phyloP scores from a whole-genome alignment of 2,888 invertebrate genomes.

The Drosophila paracracens region DNA sequence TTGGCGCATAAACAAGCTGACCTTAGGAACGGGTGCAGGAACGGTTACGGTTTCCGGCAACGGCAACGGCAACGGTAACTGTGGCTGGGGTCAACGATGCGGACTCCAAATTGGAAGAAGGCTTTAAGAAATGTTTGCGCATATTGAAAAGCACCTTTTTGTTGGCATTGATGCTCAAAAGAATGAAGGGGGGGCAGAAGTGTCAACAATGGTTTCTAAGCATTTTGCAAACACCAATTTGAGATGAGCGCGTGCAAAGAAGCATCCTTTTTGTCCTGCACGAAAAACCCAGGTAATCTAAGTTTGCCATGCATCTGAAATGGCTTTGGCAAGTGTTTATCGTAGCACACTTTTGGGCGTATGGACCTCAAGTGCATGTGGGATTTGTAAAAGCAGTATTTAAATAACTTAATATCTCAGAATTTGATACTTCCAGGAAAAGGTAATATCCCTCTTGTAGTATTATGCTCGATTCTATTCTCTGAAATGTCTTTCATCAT shows the following conservation, averaged over 20 bases:
- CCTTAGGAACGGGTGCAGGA: conserved; percentile 49
- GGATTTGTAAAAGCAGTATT: background rate
- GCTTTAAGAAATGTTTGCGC: conserved; percentile 65
- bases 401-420: background rate
- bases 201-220: conserved; percentile 16
- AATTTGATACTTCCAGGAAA: background rate
- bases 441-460: background rate
- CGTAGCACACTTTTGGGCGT: conserved; percentile 16
- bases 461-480: background rate
- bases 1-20: conserved; percentile 77
- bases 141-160: conserved; percentile 36
- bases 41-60: conserved; percentile 17
- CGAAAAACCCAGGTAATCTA: background rate
- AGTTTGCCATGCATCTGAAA: background rate
- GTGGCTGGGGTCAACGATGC: conserved; percentile 15
- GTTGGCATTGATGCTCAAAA: conserved; percentile 31
- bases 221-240: conserved; percentile 11
- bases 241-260: conserved; percentile 19
- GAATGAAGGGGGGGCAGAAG: background rate
- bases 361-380: background rate
- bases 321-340: background rate
- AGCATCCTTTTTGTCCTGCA: background rate
- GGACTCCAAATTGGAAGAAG: conserved; percentile 10
- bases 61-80: conserved; percentile 1
- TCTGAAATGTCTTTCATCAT: background rate